Evolutionary conservation across 1,140 invertebrate species (phyloP), one percentile per base, ranked within the genome.

Genomic region (Drosophila subpulchrella): DNA sequence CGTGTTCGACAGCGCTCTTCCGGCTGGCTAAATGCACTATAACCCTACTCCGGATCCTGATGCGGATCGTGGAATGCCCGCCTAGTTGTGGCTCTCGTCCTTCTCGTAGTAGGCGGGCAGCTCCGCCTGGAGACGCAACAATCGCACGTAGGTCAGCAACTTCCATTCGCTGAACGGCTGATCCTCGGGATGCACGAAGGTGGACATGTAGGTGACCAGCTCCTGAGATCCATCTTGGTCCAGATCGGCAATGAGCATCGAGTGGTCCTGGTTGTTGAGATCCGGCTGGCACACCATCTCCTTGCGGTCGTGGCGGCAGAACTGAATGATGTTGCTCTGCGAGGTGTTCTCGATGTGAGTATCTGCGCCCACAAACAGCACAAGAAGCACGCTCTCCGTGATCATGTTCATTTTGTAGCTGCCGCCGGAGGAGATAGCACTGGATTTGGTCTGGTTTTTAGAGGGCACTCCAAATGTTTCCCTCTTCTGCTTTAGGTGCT

Each of bases 311-410:
- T 91, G 90, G 0, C 92, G 92, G 92, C 96, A 97, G 47, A 97
- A 93, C 78, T 96, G 96, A 4, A 94, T 92, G 24, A 97, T 94
- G 73, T 96, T 94, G 41, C 94, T 96, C 82, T 96, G 95, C 89
- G 95, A 96, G 2, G 95, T 94, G 89, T 97, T 96, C 46, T 96
- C 95, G 74, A 95, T 94, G 74, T 95, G 94, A 5, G 95, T 94
- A 73, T 96, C 94, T 13, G 95, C 94, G 53, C 95, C 94, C 91
- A 96, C 96, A 84, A 96, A 96, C 10, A 95, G 94, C 17, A 97
- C 94, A n/a, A 97, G 93, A 2, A 96, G 94, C n/a, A 96, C 95
- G 39, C 94, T 94, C 89, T 97, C 96, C 0, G 94, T 95, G 15
- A 96, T 91, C 81, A 78, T 81, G 48, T 92, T 82, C 90, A 92